Conservation (phyloP, 2,888 invertebrate genomes). For the Stenolophus ochropezus region DNA sequence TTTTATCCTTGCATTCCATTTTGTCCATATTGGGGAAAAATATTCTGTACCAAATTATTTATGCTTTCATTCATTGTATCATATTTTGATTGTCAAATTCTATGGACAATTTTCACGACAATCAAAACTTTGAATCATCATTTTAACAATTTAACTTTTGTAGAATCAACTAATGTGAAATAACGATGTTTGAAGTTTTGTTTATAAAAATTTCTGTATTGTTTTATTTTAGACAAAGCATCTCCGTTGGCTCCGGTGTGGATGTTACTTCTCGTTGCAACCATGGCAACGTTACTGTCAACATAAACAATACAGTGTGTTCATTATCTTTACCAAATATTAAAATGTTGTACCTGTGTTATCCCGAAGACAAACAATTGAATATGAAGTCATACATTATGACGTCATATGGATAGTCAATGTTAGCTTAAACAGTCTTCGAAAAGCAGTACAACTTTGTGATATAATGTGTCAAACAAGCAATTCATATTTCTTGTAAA, state of each 20-base stretch:
- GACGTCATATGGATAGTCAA: background rate
- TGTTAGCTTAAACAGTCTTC: background rate
- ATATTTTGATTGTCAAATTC: slow-evolving; percentile 14
- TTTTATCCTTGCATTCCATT: slow-evolving; percentile 32
- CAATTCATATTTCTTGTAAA: slow-evolving; percentile 48
- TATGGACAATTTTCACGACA: slow-evolving; percentile 1
- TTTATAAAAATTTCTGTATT: slow-evolving; percentile 37
- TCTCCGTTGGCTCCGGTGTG: slow-evolving; percentile 24
- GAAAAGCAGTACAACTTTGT: slow-evolving; percentile 43
- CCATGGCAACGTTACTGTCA: slow-evolving; percentile 18
- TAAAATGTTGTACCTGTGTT: slow-evolving; percentile 31
- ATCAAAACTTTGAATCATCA: background rate
- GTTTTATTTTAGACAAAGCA: slow-evolving; percentile 51
- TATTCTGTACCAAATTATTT: slow-evolving; percentile 33
- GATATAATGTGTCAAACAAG: slow-evolving; percentile 56
- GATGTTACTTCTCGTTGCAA: slow-evolving; percentile 39
- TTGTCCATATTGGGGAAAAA: background rate
- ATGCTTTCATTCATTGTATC: background rate
- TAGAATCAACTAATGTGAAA: slow-evolving; percentile 19
- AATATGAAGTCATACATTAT: background rate
- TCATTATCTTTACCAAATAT: slow-evolving; percentile 51
- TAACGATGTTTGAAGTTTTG: background rate
- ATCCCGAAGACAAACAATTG: slow-evolving; percentile 16
- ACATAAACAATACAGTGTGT: slow-evolving; percentile 49
- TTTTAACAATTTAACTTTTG: slow-evolving; percentile 17